A percentile compares a stretch with the other conserved stretches of the same genome.
phyloP scores from a whole-genome alignment of 2,888 invertebrate species.

The Anticlea derivata region DNA sequence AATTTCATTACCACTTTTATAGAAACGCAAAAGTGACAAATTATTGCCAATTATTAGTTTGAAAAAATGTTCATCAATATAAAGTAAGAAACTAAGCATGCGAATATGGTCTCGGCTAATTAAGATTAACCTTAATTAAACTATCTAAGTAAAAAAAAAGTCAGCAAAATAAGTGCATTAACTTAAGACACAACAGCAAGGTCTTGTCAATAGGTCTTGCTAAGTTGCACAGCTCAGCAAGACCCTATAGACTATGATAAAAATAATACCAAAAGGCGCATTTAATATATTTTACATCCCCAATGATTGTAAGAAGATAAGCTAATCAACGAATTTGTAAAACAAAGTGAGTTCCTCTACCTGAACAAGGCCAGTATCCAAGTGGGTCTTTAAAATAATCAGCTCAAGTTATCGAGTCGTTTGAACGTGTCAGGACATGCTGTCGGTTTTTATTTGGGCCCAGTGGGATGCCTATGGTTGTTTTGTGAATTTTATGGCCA shows the following conservation, averaged over 20 bases:
- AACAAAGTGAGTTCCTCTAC: conserved; percentile 63
- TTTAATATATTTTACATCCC: conserved; percentile 29
- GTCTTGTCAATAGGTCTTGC: no score
- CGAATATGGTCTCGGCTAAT: conserved; percentile 3
- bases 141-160: no score
- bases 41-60: no score
- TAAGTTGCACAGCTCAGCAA: no score
- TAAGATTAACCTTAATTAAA: no score
- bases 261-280: conserved; percentile 8
- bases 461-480: conserved; percentile 70
- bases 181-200: no score
- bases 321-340: conserved; percentile 67
- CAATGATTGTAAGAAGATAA: conserved; percentile 51
- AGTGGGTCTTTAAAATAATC: conserved; percentile 61
- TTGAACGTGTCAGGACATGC: conserved; percentile 78
- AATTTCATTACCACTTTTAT: no score
- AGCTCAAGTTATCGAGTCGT: conserved; percentile 73
- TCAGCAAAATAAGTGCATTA: no score
- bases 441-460: conserved; percentile 67
- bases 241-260: neutral
- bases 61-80: no score
- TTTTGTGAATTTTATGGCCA: conserved; percentile 76
- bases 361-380: conserved; percentile 48
- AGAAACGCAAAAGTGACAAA: no score
- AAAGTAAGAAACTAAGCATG: neutral